Evolutionary conservation across 2,797 vertebrate genomes (phyloP).

Genomic region (Spondyliosoma cantharus): DNA sequence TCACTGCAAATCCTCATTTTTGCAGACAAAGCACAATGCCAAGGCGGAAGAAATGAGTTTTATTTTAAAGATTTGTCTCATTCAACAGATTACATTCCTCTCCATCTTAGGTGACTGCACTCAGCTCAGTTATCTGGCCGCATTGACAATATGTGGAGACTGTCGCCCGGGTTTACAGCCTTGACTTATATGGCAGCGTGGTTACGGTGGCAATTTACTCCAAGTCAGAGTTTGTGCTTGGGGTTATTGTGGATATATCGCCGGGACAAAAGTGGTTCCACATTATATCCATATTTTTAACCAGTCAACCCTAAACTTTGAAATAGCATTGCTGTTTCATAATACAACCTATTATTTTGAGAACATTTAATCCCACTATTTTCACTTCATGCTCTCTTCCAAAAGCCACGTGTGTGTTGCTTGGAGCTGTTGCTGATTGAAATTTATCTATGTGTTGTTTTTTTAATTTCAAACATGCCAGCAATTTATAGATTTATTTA

Average conservation of each 20-base stretch:
- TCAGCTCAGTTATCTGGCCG: slow-evolving; percentile 62
- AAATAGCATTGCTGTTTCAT: slow-evolving; percentile 34
- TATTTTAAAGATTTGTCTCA: slow-evolving; percentile 79
- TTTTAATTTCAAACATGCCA: slow-evolving; percentile 50
- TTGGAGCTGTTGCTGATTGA: slow-evolving; percentile 50
- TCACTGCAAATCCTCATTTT: slow-evolving; percentile 78
- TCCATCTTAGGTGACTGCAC: slow-evolving; percentile 73
- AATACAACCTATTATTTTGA: slow-evolving; percentile 41
- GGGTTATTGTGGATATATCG: slow-evolving; percentile 60
- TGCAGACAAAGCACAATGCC: slow-evolving; percentile 81
- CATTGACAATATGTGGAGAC: slow-evolving; percentile 60
- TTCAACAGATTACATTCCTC: slow-evolving; percentile 80
- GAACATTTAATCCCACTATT: slow-evolving; percentile 38
- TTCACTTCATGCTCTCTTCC: slow-evolving; percentile 39
- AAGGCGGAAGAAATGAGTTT: slow-evolving; percentile 74
- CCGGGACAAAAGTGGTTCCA: slow-evolving; percentile 44
- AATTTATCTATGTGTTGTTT: slow-evolving; percentile 25
- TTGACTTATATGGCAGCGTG: slow-evolving; percentile 62
- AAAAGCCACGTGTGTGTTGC: slow-evolving; percentile 41
- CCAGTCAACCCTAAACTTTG: slow-evolving; percentile 50
- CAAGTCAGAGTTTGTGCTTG: slow-evolving; percentile 39
- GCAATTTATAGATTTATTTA: slow-evolving; percentile 38
- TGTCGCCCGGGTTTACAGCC: slow-evolving; percentile 64
- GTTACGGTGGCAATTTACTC: slow-evolving; percentile 64
- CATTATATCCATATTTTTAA: slow-evolving; percentile 58